A percentile compares a stretch with the other conserved stretches of the same genome.
phyloP scores from a whole-genome alignment of 2,113 vertebrate genomes.

The Sapajus apella region DNA sequence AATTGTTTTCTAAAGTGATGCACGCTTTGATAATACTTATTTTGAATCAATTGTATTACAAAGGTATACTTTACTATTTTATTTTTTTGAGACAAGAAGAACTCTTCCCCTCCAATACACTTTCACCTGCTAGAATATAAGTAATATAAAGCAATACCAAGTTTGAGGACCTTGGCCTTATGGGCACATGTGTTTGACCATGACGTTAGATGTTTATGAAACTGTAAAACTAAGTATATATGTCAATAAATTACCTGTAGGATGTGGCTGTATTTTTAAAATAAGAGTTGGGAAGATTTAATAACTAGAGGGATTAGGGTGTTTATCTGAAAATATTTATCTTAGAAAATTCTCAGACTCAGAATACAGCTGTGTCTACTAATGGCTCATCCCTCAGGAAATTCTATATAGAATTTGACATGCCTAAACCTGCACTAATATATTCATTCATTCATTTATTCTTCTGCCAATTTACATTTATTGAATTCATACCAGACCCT shows the following conservation, averaged over 20 bases:
- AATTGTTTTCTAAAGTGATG: background rate
- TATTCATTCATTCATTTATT: conserved; percentile 8
- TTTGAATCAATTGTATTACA: conserved; percentile 36
- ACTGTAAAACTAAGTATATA: background rate
- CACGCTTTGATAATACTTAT: background rate
- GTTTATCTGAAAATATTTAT: conserved; percentile 24
- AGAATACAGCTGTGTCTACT: background rate
- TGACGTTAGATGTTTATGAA: background rate
- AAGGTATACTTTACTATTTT: background rate
- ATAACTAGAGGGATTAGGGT: background rate
- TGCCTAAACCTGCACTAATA: background rate
- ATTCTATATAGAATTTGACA: conserved; percentile 21
- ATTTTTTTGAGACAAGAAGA: background rate
- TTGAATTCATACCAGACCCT: background rate
- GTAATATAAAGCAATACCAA: background rate
- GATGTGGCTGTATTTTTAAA: background rate
- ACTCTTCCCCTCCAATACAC: background rate
- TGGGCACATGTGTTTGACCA: background rate
- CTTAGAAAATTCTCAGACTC: conserved; percentile 11
- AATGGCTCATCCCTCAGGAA: conserved; percentile 13
- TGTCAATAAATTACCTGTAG: background rate
- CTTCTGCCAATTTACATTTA: conserved; percentile 19
- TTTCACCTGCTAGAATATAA: background rate
- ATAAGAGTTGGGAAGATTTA: conserved; percentile 8
- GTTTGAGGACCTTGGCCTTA: background rate